Evolutionary conservation across 1,140 invertebrate genomes (phyloP), one percentile per base, ranked within the genome.

Genomic region (Ceratosolen fusciceps): DNA sequence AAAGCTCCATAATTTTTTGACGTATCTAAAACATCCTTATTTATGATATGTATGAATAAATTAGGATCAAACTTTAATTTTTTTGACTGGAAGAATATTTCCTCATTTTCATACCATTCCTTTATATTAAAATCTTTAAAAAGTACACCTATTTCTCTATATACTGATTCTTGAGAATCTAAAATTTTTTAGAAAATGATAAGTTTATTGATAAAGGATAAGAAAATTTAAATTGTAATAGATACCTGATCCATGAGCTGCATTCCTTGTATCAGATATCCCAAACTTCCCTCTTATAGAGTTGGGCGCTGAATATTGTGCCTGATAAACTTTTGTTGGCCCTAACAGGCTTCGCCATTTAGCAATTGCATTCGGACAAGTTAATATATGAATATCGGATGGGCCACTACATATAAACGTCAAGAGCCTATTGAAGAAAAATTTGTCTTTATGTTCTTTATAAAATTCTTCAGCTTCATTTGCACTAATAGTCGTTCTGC

Each of bases 221-320:
- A 19, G 2, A 34, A 8, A 9, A 14, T 34, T 60, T 65, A 79
- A 72, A 49, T 70, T 71, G 82, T 62, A 80, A 72, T 79, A 68
- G 70, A 83, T 88, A 96, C 95, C 96, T 89, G 96, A 98, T 47
- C 97, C 97, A 91, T 98, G 97, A 67, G 94, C 93, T 26, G 95
- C 96, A 92, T 98, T 98, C 86, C 96, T 94, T 0, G 97, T 98
- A 88, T 98, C 97, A 1, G 96, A 96, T 3, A 98, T 87, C 0
- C 97, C 97, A 92, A 94, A 98, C 83, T 92, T 90, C 2, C 95
- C 96, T 83, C 97, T 91, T 75, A 98, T 93, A 80, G 93, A 93
- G 73, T 94, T 85, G 3, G 96, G 96, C 65, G 94, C 92, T 83
- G 92, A 93, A 87, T 94, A 96, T 77, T 96, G 93, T 24, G 95